These are phyloP conservation scores for Leptopilina drosophilae DNA, from an alignment of 2,888 invertebrate genomes.

Conservation along the genomic window DNA sequence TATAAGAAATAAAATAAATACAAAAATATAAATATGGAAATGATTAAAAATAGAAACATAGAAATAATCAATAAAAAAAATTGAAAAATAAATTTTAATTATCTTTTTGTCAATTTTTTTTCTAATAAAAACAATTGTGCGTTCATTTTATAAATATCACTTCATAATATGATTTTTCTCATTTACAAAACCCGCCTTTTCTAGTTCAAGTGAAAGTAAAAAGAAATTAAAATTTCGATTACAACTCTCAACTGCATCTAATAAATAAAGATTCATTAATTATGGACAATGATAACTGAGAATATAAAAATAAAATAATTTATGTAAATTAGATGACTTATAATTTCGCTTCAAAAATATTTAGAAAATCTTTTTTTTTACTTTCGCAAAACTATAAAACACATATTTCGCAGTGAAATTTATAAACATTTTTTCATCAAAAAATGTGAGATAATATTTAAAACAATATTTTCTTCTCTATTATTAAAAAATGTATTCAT, in stretches of 20 bases:
- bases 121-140: background rate
- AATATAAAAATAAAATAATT: conserved; percentile 12
- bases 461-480: too few species aligned
- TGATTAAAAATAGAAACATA: too few species aligned
- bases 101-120: background rate
- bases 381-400: conserved; percentile 24
- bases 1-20: too few species aligned
- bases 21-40: too few species aligned
- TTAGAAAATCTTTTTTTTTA: conserved; percentile 15
- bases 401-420: conserved; percentile 9
- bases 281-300: conserved; percentile 23
- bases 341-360: conserved; percentile 1
- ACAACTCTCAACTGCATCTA: background rate
- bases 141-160: too few species aligned
- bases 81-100: too few species aligned
- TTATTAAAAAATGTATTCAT: too few species aligned
- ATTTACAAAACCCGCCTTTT: background rate
- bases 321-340: conserved; percentile 18
- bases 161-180: background rate
- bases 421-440: background rate
- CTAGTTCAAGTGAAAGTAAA: conserved; percentile 11
- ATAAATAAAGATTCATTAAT: conserved; percentile 14
- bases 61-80: too few species aligned
- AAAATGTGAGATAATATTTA: background rate
- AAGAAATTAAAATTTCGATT: conserved; percentile 5